These are phyloP conservation scores for Seriola dumerili DNA, from an alignment of 2,113 vertebrate genomes.

Conservation along the genomic window DNA sequence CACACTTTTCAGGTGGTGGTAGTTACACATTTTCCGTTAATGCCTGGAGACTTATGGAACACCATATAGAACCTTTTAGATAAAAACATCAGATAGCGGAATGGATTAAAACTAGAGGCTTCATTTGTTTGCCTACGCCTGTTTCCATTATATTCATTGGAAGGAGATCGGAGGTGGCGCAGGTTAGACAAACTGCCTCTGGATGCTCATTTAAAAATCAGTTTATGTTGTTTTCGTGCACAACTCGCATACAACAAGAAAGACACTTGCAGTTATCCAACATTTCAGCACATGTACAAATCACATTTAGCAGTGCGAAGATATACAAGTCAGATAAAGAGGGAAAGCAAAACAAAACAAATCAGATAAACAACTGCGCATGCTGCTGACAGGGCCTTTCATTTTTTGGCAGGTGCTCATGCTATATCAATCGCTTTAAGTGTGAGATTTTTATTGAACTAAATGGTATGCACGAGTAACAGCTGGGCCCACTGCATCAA, in stretches of 20 bases:
- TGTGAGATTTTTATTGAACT: conserved; percentile 67
- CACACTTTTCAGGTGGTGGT: not conserved
- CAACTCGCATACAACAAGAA: not conserved
- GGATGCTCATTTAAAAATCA: not conserved
- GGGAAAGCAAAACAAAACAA: conserved; percentile 49
- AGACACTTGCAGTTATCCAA: conserved; percentile 1
- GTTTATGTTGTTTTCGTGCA: not conserved
- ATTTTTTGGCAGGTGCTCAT: conserved; percentile 56
- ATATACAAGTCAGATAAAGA: conserved; percentile 37
- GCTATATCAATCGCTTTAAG: conserved; percentile 57
- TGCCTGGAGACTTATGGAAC: not conserved
- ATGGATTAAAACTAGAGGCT: conserved; percentile 2
- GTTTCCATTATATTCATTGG: not conserved
- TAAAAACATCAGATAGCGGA: not conserved
- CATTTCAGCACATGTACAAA: conserved; percentile 20
- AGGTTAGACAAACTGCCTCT: conserved; percentile 10
- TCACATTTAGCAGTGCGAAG: conserved; percentile 31
- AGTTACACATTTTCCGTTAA: not conserved
- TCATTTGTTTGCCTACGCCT: conserved; percentile 14
- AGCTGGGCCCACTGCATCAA: conserved; percentile 74
- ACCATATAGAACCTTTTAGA: conserved; percentile 2
- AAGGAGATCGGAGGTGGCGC: conserved; percentile 12
- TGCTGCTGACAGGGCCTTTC: conserved; percentile 48
- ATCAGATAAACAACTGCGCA: conserved; percentile 29
- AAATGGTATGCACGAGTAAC: conserved; percentile 64